Percentiles rank a stretch among this genome's conserved stretches.
Conservation (phyloP, 1,140 invertebrate genomes). For the Ips typographus region DNA sequence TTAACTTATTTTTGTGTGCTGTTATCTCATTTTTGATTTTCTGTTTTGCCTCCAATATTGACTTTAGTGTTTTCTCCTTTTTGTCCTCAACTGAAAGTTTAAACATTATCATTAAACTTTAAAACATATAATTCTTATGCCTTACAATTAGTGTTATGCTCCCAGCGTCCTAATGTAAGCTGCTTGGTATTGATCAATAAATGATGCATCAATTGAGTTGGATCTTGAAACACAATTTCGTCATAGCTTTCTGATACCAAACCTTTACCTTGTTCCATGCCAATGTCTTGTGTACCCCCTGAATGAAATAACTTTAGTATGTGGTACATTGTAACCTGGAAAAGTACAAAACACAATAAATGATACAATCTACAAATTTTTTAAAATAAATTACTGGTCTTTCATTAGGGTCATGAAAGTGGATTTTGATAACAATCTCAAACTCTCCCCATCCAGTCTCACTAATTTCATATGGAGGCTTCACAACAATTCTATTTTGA, state of each 20-base stretch:
- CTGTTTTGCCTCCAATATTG: slow-evolving; percentile 76
- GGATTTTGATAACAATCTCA: slow-evolving; percentile 97
- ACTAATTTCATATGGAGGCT: slow-evolving; percentile 95
- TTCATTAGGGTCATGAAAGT: slow-evolving; percentile 97
- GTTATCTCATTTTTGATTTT: slow-evolving; percentile 84
- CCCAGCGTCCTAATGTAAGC: slow-evolving; percentile 72
- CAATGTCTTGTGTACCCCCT: slow-evolving; percentile 56
- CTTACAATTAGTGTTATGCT: slow-evolving; percentile 92
- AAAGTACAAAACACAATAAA: slow-evolving; percentile 32
- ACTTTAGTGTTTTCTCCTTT: slow-evolving; percentile 78
- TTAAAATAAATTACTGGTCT: slow-evolving; percentile 69
- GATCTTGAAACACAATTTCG: slow-evolving; percentile 97
- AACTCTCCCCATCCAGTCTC: slow-evolving; percentile 99
- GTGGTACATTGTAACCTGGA: slow-evolving; percentile 92
- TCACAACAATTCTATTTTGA: slow-evolving; percentile 87
- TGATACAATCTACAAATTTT: neutral
- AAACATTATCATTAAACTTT: slow-evolving; percentile 4
- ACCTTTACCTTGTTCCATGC: slow-evolving; percentile 75
- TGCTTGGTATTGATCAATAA: slow-evolving; percentile 76
- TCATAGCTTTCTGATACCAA: slow-evolving; percentile 95
- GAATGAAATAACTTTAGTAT: slow-evolving; percentile 94
- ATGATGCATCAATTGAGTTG: slow-evolving; percentile 90
- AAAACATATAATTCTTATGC: slow-evolving; percentile 32
- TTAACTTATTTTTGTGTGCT: slow-evolving; percentile 85
- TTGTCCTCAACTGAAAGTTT: slow-evolving; percentile 84